Conservation (phyloP, 1,140 invertebrate genomes). For the Apis florea region DNA sequence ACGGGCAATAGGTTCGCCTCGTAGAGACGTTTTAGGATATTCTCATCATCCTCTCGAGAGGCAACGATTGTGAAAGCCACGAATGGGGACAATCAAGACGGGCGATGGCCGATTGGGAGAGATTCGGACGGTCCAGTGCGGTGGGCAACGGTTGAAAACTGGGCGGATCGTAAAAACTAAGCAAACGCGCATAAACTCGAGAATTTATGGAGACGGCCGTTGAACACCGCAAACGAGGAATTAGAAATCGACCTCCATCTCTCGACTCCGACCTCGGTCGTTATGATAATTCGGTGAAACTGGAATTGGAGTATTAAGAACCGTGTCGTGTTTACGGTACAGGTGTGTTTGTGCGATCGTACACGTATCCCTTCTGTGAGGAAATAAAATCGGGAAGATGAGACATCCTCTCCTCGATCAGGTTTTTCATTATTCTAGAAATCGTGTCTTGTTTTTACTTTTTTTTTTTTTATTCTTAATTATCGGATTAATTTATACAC, state of each 20-base stretch:
- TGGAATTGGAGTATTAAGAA: conserved; percentile 71
- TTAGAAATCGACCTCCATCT: conserved; percentile 75
- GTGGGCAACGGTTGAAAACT: conserved; percentile 39
- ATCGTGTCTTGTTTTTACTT: neutral
- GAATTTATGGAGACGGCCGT: conserved; percentile 69
- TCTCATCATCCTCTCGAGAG: neutral
- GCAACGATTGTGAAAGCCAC: conserved; percentile 38
- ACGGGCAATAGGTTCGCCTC: neutral
- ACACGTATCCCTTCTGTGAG: neutral
- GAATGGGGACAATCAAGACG: conserved; percentile 43
- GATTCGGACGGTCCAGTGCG: conserved; percentile 32
- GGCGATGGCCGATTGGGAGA: neutral
- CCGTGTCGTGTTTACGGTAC: conserved; percentile 25
- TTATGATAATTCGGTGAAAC: conserved; percentile 74
- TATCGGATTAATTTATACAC: neutral
- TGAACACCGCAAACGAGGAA: conserved; percentile 58
- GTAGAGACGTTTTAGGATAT: neutral
- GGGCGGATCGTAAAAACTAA: conserved; percentile 70
- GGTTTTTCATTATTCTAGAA: neutral
- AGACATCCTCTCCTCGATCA: neutral
- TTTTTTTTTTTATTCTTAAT: neutral
- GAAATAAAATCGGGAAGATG: conserved; percentile 13
- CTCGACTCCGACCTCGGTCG: conserved; percentile 43
- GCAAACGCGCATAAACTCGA: conserved; percentile 69
- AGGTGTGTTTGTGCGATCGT: neutral